Evolutionary conservation across 1,140 invertebrate species (phyloP).

Genomic region (Battus philenor): DNA sequence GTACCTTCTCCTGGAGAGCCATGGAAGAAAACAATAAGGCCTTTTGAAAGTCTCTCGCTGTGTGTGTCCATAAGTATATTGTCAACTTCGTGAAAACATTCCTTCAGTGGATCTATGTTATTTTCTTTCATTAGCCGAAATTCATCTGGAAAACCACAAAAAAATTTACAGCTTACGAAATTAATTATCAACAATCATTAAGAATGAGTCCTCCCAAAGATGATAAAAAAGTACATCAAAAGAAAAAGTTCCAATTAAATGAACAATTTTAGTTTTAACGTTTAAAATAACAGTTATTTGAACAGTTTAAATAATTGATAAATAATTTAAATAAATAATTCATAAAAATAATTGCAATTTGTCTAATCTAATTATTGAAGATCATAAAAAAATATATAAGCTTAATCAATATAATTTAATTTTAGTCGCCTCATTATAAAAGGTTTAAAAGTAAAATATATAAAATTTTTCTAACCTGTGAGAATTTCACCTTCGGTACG

Average conservation of each 20-base stretch:
- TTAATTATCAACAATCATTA: too few species aligned
- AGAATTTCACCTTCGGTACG: slow-evolving; percentile 58
- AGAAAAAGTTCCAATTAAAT: too few species aligned
- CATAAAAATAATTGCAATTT: too few species aligned
- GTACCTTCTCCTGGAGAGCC: slow-evolving; percentile 60
- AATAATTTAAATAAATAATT: too few species aligned
- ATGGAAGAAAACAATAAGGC: slow-evolving; percentile 54
- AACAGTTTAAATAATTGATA: too few species aligned
- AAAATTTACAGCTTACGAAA: too few species aligned
- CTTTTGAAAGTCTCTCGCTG: slow-evolving; percentile 38
- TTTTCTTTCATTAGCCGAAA: slow-evolving; percentile 46
- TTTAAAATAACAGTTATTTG: too few species aligned
- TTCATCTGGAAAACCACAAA: slow-evolving; percentile 50
- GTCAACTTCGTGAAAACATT: slow-evolving; percentile 41
- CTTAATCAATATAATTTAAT: too few species aligned
- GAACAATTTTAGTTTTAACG: too few species aligned
- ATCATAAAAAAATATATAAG: background rate
- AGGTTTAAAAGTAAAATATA: background rate
- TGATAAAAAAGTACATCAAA: too few species aligned
- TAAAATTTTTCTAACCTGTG: slow-evolving; percentile 30
- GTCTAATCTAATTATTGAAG: too few species aligned
- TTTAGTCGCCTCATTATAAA: background rate
- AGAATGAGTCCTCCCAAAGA: too few species aligned
- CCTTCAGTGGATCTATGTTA: slow-evolving; percentile 46
- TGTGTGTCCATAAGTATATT: slow-evolving; percentile 15